A percentile compares a stretch with the other conserved stretches of the same genome.
phyloP scores from a whole-genome alignment of 1,140 invertebrate genomes.

The Brachionus koreanus region DNA sequence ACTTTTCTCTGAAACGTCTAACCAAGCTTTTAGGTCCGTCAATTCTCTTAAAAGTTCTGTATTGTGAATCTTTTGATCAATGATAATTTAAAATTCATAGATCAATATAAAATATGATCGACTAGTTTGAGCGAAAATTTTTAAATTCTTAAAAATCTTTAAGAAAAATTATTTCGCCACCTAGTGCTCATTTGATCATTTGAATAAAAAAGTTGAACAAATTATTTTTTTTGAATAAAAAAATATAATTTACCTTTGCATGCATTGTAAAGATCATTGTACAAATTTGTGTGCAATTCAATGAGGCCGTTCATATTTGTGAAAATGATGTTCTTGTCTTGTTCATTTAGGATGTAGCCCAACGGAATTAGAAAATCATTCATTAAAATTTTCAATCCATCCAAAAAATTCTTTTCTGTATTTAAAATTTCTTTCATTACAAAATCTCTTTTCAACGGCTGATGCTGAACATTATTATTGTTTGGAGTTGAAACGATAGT shows the following conservation, averaged over 20 bases:
- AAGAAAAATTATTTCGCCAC: no score
- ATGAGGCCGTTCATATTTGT: neutral
- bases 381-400: constrained; percentile 23
- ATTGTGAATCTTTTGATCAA: no score
- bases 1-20: no score
- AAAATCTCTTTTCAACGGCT: constrained; percentile 42
- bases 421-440: constrained; percentile 39
- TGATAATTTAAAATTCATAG: no score
- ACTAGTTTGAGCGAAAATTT: no score
- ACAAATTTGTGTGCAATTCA: constrained; percentile 23
- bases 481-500: neutral
- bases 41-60: no score
- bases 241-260: constrained; percentile 16
- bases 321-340: neutral
- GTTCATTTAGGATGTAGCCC: neutral
- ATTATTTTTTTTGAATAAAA: neutral
- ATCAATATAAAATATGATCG: no score
- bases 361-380: constrained; percentile 37
- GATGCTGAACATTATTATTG: neutral
- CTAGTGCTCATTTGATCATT: no score
- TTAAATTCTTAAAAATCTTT: no score
- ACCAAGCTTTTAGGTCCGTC: no score
- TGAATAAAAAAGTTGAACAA: no score
- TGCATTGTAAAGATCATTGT: constrained; percentile 18
- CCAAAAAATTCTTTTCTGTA: constrained; percentile 40